phyloP scores from a whole-genome alignment of 2,888 invertebrate genomes.

The Brenthis ino region DNA sequence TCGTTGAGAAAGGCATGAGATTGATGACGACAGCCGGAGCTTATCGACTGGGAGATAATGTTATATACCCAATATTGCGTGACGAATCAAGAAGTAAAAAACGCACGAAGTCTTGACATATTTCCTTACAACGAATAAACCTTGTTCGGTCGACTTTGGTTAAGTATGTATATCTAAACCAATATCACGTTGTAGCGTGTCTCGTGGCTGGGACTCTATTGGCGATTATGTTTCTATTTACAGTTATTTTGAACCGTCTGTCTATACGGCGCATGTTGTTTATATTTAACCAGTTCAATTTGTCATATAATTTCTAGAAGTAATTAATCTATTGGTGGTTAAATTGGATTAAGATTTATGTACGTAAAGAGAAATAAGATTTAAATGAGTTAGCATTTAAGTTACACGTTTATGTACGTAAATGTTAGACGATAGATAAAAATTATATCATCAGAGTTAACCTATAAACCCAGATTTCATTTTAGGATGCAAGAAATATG shows the following conservation, averaged over 20 bases:
- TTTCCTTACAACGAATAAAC: constrained; percentile 39
- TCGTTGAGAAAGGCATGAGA: constrained; percentile 48
- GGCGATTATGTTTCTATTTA: constrained; percentile 9
- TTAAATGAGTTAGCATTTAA: no score
- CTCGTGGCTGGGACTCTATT: constrained; percentile 13
- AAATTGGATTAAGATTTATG: no score
- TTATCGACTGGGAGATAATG: constrained; percentile 60
- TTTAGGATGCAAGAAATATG: no score
- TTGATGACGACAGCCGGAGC: constrained; percentile 62
- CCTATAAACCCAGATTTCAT: no score
- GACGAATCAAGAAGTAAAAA: constrained; percentile 53
- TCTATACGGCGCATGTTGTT: neutral
- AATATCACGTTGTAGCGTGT: constrained; percentile 12
- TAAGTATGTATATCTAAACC: constrained; percentile 2
- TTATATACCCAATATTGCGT: constrained; percentile 65
- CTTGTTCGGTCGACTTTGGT: constrained; percentile 18
- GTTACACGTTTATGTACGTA: no score
- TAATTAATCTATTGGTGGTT: no score
- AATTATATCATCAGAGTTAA: no score
- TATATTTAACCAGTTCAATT: neutral
- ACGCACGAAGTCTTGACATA: constrained; percentile 47
- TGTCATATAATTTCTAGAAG: neutral
- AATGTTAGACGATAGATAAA: no score
- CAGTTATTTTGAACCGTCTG: constrained; percentile 1
- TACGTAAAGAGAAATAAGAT: no score